Base-by-base conservation (phyloP, 2,888 invertebrate species). In the Dendrolimus houi region DNA sequence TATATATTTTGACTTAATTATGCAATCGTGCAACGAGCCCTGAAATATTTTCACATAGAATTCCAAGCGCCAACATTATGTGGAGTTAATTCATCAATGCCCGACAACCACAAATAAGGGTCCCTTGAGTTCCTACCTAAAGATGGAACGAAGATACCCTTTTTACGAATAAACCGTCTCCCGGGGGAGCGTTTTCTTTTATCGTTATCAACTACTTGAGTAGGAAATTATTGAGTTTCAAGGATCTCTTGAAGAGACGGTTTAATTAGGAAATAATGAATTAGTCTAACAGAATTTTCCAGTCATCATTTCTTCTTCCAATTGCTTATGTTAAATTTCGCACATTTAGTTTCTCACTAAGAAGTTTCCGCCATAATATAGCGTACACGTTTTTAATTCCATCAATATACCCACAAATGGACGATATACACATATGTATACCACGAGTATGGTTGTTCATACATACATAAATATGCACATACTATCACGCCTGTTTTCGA, bases 141-240 rank as follows among this genome's bases (percentile, higher is more conserved):
- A 52, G 57, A 54, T n/a, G 56, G 52, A 54, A 54, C 54, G 54
- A 54, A 58, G 56, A 12, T 56, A 56, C 42, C 54, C 56, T 53
- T 58, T 53, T 58, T 58, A 56, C 17, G 54, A 54, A 42, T 13
- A 42, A 58, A 52, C 29, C 41, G 29, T 40, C 56, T 56, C 53
- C 47, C 29, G 14, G 14, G 56, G 54, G 53, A 56, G 52, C 53
- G 54, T 58, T 56, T 59, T 54, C 40, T 53, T 59, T 55, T 56
- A 59, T 53, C 53, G 47, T 55, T 59, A 55, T 56, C 56, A 56
- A 41, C 29, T 47, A 47, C 41, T 42, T 57, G 14, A 56, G 53
- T 47, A 55, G 53, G 53, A 56, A 55, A 54, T 47, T 54, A 55
- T 42, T 54, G 55, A 59, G 53, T 53, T 53, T 52, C 17, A 56